Evolutionary conservation across 1,140 invertebrate genomes (phyloP).

Genomic region (Scaptomyza graminum): DNA sequence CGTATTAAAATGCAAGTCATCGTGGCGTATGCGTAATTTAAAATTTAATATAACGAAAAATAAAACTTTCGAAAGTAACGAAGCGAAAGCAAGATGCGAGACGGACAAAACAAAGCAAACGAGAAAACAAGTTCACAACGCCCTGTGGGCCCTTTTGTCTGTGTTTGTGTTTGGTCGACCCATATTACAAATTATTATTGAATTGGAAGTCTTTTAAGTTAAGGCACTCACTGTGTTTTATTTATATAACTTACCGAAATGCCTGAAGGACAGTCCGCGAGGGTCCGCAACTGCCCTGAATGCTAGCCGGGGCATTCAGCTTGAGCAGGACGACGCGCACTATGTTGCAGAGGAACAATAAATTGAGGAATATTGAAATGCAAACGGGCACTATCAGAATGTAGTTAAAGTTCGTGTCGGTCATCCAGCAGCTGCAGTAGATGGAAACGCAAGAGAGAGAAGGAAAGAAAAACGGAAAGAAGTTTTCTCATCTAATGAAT

Average conservation of each 20-base stretch:
- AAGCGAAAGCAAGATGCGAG: constrained; percentile 1
- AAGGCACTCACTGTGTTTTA: constrained; percentile 3
- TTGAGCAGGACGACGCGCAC: constrained; percentile 96
- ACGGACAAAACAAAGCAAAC: constrained; percentile 14
- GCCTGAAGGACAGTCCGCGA: constrained; percentile 90
- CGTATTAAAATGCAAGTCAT: constrained; percentile 78
- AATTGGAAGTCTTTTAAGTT: constrained; percentile 38
- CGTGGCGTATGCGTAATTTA: constrained; percentile 78
- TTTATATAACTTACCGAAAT: constrained; percentile 87
- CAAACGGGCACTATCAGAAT: constrained; percentile 92
- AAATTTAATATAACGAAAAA: constrained; percentile 70
- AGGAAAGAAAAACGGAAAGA: constrained; percentile 5
- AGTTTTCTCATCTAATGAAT: constrained; percentile 58
- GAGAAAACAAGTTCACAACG: constrained; percentile 70
- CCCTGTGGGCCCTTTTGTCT: constrained; percentile 44
- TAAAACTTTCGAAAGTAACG: constrained; percentile 34
- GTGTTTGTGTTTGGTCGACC: constrained; percentile 8
- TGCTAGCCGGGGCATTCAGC: constrained; percentile 88
- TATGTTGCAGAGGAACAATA: constrained; percentile 96
- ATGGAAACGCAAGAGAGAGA: not conserved
- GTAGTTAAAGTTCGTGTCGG: constrained; percentile 88
- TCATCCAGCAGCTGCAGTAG: constrained; percentile 92
- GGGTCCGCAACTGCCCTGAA: constrained; percentile 85
- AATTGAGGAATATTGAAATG: constrained; percentile 92
- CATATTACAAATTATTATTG: constrained; percentile 44